A percentile compares a stretch with the other conserved stretches of the same genome.
These are phyloP conservation scores for Temnothorax ravouxi DNA, from an alignment of 2,888 invertebrate species.

Conservation along the genomic window DNA sequence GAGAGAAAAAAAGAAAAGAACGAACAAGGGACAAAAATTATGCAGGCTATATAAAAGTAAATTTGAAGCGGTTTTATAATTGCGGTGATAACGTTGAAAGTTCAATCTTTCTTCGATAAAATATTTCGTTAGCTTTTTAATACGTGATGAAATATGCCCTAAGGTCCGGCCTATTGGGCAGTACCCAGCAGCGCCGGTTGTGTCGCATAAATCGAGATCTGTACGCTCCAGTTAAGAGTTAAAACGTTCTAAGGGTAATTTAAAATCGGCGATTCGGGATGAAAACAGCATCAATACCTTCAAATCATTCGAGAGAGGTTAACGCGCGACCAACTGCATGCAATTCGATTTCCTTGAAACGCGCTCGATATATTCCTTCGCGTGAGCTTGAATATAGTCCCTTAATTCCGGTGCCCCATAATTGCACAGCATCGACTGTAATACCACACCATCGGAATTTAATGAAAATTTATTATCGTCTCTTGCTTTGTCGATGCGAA, in stretches of 20 bases:
- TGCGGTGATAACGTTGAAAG: background rate
- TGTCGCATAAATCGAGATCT: constrained; percentile 23
- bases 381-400: constrained; percentile 24
- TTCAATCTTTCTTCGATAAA: constrained; percentile 8
- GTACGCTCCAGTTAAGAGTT: constrained; percentile 12
- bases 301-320: constrained; percentile 19
- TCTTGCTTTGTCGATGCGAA: constrained; percentile 16
- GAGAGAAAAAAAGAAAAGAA: background rate
- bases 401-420: constrained; percentile 27
- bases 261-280: constrained; percentile 18
- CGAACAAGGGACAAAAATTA: background rate
- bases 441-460: constrained; percentile 34
- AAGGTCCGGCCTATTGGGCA: background rate
- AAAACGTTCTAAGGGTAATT: background rate
- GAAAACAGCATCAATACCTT: background rate
- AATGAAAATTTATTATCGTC: constrained; percentile 47
- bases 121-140: constrained; percentile 4
- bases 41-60: background rate
- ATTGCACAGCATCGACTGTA: constrained; percentile 36
- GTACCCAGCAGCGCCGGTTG: background rate
- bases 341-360: constrained; percentile 31
- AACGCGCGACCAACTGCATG: constrained; percentile 32
- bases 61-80: background rate
- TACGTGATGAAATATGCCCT: background rate
- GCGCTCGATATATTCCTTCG: constrained; percentile 20